Conservation (phyloP, 2,888 invertebrate species). For the Lochmaea crataegi region DNA sequence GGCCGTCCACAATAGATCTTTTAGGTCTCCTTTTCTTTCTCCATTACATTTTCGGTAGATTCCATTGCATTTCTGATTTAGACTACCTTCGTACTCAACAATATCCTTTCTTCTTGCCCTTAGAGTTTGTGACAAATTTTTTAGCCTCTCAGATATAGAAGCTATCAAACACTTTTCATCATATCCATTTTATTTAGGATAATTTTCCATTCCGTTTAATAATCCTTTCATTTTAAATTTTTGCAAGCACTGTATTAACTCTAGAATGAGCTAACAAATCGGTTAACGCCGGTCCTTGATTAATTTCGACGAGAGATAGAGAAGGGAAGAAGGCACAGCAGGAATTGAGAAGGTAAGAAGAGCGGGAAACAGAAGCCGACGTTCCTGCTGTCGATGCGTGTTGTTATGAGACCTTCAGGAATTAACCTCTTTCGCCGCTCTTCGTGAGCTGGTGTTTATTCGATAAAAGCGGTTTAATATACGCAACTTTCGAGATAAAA, state of each 20-base stretch:
- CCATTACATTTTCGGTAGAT: no score
- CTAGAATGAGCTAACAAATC: neutral
- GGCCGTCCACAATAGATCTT: no score
- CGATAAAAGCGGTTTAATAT: conserved; percentile 36
- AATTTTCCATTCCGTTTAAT: neutral
- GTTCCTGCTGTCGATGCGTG: conserved; percentile 47
- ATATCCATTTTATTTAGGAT: no score
- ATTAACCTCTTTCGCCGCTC: conserved; percentile 41
- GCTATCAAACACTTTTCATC: no score
- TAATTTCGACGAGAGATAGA: conserved; percentile 23
- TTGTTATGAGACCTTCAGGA: conserved; percentile 48
- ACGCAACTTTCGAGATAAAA: neutral
- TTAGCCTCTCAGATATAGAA: no score
- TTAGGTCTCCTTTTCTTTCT: no score
- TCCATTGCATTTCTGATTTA: no score
- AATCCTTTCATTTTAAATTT: neutral
- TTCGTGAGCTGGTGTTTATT: conserved; percentile 37
- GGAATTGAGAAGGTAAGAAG: conserved; percentile 1
- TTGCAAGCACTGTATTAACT: no score
- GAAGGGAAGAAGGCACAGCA: neutral
- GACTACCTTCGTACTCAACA: no score
- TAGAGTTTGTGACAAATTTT: no score
- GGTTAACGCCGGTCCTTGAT: neutral
- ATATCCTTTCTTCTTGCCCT: no score
- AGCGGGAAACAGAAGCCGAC: conserved; percentile 17